Conservation (phyloP, 2,888 invertebrate genomes). For the Minunthozetes semirufus region DNA sequence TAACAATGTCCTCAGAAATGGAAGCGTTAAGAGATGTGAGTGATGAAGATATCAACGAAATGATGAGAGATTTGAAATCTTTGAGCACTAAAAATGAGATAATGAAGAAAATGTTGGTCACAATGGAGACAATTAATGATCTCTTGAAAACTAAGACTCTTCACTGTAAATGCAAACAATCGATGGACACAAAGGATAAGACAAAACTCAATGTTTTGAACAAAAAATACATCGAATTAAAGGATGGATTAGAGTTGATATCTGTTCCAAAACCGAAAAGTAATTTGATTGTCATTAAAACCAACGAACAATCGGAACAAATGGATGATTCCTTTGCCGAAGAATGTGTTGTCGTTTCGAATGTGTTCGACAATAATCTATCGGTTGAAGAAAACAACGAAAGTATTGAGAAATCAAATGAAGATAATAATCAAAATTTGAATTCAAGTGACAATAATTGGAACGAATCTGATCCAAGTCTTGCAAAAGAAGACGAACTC, state of each 20-base stretch:
- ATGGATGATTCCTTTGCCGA: neutral
- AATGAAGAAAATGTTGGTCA: neutral
- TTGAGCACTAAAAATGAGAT: neutral
- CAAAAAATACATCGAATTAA: neutral
- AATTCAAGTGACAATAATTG: neutral
- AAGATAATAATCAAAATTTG: neutral
- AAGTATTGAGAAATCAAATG: neutral
- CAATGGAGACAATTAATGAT: neutral
- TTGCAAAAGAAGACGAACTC: neutral
- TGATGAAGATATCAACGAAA: neutral
- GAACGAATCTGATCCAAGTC: neutral
- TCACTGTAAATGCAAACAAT: neutral
- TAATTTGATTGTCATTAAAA: neutral
- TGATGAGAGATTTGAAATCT: neutral
- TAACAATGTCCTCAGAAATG: neutral
- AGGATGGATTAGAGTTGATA: neutral
- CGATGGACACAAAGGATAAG: neutral
- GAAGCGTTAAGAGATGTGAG: neutral
- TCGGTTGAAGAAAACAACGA: neutral
- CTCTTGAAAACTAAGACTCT: neutral
- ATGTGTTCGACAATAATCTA: neutral
- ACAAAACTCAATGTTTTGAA: constrained; percentile 15
- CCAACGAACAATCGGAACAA: neutral
- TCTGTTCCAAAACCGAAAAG: neutral
- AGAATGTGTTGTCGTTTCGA: neutral